A percentile compares a stretch with the other conserved stretches of the same genome.
Evolutionary conservation across 2,113 vertebrate genomes (phyloP).

Genomic region (Caloenas nicobarica): DNA sequence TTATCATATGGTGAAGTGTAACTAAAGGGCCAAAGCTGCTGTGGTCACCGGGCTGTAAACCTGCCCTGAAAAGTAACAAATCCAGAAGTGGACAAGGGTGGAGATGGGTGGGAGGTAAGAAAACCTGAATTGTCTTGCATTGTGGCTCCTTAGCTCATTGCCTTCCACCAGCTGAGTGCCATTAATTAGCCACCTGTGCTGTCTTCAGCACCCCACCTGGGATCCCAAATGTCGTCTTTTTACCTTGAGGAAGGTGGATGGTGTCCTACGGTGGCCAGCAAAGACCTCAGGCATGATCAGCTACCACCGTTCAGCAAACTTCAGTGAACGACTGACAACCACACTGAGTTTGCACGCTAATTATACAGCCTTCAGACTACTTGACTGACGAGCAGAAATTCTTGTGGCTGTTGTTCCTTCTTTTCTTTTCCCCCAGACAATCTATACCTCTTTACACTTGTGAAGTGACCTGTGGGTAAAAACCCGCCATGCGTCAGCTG

Average conservation of each 20-base stretch:
- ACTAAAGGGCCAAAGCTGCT: neutral
- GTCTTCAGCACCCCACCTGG: too few relatives aligned
- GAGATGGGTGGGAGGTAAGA: neutral
- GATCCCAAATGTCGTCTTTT: neutral
- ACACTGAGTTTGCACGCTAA: neutral
- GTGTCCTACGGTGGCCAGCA: neutral
- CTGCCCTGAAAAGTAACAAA: too few relatives aligned
- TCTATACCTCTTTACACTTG: neutral
- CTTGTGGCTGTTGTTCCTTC: neutral
- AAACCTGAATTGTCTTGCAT: neutral
- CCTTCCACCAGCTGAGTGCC: neutral
- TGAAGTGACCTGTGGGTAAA: neutral
- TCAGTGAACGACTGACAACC: too few relatives aligned
- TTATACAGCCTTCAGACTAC: neutral
- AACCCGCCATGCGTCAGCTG: neutral
- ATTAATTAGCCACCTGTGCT: fast-evolving
- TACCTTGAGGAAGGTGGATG: neutral
- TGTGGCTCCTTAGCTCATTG: neutral
- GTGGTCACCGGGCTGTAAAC: neutral
- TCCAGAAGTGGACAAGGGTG: neutral
- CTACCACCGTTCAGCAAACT: neutral
- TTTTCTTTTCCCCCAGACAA: neutral
- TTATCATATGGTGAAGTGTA: neutral
- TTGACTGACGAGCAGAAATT: neutral
- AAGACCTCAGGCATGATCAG: neutral